A percentile compares a stretch with the other conserved stretches of the same genome.
Conservation (phyloP, 2,888 invertebrate species). For the Arctia plantaginis region DNA sequence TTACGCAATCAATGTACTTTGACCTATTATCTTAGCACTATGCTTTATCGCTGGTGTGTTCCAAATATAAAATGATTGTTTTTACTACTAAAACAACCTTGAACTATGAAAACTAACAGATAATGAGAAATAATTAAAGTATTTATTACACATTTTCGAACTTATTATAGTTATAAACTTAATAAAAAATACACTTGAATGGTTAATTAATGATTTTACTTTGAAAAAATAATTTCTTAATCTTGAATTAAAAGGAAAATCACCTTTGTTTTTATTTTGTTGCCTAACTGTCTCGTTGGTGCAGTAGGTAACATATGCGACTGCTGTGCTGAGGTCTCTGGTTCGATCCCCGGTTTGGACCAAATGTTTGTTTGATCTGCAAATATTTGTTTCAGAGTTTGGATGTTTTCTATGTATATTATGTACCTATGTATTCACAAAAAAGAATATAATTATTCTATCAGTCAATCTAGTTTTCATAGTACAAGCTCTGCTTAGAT, state of each 20-base stretch:
- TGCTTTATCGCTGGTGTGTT: slow-evolving; percentile 28
- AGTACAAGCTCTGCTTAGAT: too few species aligned
- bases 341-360: too few species aligned
- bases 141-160: slow-evolving; percentile 2
- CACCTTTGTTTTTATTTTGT: too few species aligned
- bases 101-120: slow-evolving; percentile 7
- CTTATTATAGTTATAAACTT: background rate
- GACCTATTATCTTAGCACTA: slow-evolving; percentile 39
- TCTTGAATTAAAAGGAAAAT: background rate
- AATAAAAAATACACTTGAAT: background rate
- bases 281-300: too few species aligned
- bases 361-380: too few species aligned
- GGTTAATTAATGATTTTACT: background rate
- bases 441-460: too few species aligned
- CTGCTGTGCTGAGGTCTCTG: too few species aligned
- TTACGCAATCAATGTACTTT: slow-evolving; percentile 51
- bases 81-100: slow-evolving; percentile 30
- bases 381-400: too few species aligned
- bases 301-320: too few species aligned
- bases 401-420: too few species aligned
- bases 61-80: slow-evolving; percentile 30
- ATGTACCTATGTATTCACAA: too few species aligned
- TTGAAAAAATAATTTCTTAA: background rate
- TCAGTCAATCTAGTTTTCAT: too few species aligned
- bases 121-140: slow-evolving; percentile 16